Conservation (phyloP, 2,888 invertebrate genomes). For the Rhodophaea formosa region DNA sequence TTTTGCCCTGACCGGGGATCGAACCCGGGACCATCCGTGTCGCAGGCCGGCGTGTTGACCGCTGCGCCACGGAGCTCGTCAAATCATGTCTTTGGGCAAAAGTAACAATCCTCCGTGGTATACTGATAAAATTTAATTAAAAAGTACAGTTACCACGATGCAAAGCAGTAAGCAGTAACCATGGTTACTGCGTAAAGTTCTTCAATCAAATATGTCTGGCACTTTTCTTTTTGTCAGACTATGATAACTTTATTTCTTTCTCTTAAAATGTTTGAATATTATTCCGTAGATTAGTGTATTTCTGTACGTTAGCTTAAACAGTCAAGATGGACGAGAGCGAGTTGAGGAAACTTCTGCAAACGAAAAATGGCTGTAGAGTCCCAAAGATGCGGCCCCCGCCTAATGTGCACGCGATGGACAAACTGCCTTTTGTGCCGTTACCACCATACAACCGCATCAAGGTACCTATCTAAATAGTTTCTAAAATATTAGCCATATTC, state of each 20-base stretch:
- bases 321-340: slow-evolving; percentile 67
- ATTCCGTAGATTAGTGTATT: background rate
- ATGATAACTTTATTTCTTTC: slow-evolving; percentile 15
- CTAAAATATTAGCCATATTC: too few relatives aligned
- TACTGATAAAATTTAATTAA: background rate
- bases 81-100: too few relatives aligned
- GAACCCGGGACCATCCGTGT: too few relatives aligned
- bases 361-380: slow-evolving; percentile 70
- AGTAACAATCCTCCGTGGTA: background rate
- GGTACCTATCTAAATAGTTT: slow-evolving; percentile 40
- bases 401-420: slow-evolving; percentile 59
- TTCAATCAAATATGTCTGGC: slow-evolving; percentile 18
- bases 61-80: too few relatives aligned
- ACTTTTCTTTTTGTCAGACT: slow-evolving; percentile 12
- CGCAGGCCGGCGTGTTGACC: too few relatives aligned
- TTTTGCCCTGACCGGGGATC: too few relatives aligned
- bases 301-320: background rate
- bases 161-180: slow-evolving; percentile 23
- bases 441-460: slow-evolving; percentile 71
- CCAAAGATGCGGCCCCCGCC: slow-evolving; percentile 67
- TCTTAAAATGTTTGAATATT: slow-evolving; percentile 10
- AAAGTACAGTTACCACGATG: background rate
- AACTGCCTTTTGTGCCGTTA: slow-evolving; percentile 61
- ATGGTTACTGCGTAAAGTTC: slow-evolving; percentile 25
- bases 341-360: slow-evolving; percentile 62